Evolutionary conservation across 2,888 invertebrate genomes (phyloP).

Genomic region (Pseudococcus viburni): DNA sequence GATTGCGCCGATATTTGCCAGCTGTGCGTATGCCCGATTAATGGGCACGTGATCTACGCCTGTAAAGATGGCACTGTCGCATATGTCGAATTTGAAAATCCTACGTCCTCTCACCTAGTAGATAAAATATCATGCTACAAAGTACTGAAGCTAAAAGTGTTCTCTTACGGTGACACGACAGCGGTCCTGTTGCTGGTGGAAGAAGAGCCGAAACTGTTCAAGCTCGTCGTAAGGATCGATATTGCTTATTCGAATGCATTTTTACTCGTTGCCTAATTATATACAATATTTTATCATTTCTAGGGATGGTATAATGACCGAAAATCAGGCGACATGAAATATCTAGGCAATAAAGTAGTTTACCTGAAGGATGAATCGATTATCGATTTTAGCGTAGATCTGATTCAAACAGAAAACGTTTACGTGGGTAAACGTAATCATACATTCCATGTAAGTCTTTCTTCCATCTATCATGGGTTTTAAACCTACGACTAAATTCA

Average conservation of each 20-base stretch:
- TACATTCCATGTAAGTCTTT: slow-evolving; percentile 27
- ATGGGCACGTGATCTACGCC: slow-evolving; percentile 51
- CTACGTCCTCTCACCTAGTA: background rate
- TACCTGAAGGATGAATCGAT: background rate
- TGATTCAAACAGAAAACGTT: background rate
- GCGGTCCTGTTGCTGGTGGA: slow-evolving; percentile 38
- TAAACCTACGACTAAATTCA: background rate
- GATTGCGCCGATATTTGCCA: background rate
- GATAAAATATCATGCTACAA: background rate
- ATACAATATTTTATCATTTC: background rate
- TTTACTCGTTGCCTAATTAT: background rate
- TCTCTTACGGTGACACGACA: background rate
- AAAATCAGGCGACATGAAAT: background rate
- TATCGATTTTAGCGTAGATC: slow-evolving; percentile 12
- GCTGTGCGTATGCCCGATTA: slow-evolving; percentile 28
- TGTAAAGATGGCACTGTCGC: slow-evolving; percentile 14
- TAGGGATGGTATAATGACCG: background rate
- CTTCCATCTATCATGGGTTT: no score
- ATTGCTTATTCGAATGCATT: background rate
- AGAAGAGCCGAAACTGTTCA: background rate
- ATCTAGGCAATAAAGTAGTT: background rate
- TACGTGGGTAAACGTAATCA: slow-evolving; percentile 47
- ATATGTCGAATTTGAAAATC: background rate
- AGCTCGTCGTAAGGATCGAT: background rate
- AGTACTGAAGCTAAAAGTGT: slow-evolving; percentile 45